phyloP scores from a whole-genome alignment of 2,797 vertebrate species.

The Anabas testudineus region DNA sequence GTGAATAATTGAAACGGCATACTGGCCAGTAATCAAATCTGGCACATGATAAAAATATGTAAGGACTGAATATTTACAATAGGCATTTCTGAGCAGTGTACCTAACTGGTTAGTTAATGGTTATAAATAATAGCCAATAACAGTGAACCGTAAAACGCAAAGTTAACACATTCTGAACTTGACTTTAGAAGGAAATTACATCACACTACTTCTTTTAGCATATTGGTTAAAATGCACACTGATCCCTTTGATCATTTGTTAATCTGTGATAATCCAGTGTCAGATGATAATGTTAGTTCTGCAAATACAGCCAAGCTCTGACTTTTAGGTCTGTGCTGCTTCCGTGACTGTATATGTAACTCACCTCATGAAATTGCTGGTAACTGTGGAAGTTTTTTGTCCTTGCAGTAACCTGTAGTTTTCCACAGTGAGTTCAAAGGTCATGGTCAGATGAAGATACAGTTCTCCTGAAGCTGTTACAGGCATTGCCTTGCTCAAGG shows the following conservation, averaged over 20 bases:
- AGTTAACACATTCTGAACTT: neutral
- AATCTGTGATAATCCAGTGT: slow-evolving; percentile 14
- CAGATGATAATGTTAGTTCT: slow-evolving; percentile 1
- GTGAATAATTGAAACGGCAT: neutral
- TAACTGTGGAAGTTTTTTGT: slow-evolving; percentile 44
- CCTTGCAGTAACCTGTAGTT: slow-evolving; percentile 39
- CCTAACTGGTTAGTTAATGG: neutral
- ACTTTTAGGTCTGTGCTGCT: neutral
- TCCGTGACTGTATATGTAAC: slow-evolving; percentile 2
- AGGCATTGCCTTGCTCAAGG: slow-evolving; percentile 82
- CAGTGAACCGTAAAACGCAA: neutral
- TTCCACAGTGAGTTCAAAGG: slow-evolving; percentile 56
- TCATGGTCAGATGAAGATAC: slow-evolving; percentile 71
- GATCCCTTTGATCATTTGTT: slow-evolving; percentile 9
- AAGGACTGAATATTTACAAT: neutral
- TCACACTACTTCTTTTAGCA: neutral
- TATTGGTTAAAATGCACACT: slow-evolving; percentile 1
- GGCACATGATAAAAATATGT: neutral
- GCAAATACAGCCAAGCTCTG: slow-evolving; percentile 4
- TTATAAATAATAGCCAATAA: neutral
- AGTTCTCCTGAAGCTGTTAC: slow-evolving; percentile 86
- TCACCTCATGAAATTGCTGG: slow-evolving; percentile 17
- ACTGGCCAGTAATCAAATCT: neutral
- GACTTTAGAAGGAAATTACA: neutral
- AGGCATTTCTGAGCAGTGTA: neutral